Evolutionary conservation across 2,113 vertebrate genomes (phyloP), one percentile per base, ranked within the genome.

Genomic region (Corythoichthys intestinalis): DNA sequence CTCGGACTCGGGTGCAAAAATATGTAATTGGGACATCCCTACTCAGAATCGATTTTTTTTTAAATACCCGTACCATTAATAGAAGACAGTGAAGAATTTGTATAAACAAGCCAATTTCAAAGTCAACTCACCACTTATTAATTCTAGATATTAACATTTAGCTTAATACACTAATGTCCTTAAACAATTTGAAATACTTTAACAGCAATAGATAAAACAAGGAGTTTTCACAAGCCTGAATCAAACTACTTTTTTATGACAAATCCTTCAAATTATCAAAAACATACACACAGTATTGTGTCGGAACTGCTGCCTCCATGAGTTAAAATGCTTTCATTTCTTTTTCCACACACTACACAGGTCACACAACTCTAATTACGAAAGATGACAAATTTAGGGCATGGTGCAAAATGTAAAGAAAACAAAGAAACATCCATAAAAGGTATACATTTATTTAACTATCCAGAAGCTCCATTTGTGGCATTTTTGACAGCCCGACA

Each of bases 31-130:
- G 20, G 20, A 28, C 20, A 28, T 28, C 20, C 20, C 20, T 28
- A 28, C 20, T 28, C 20, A 28, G 20, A 28, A 28, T 28, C 20
- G 20, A 28, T 28, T 28, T 28, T 28, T 28, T 28, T 28, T 28
- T 28, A 28, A 28, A 28, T 28, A 28, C 20, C 20, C 20, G 20
- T 28, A 28, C 69, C 71, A 79, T 71, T 82, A 79, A 66, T 75
- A 69, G 81, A 74, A 77, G 69, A 74, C 38, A 66, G 67, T 85
- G 82, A 84, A 87, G 87, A 83, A 86, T 84, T 86, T 81, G 53
- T 56, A n/a, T 56, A 28, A 1, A 56, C 20, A 34, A 86, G 75
- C 68, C 70, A 2, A 83, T 85, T 78, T 74, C 66, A 81, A 85
- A 53, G 50, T 20, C 6, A 4, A 88, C 59, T 69, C 87, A 83